These are phyloP conservation scores for Sarcophaga variegata DNA, from an alignment of 2,888 invertebrate genomes.

Conservation along the genomic window DNA sequence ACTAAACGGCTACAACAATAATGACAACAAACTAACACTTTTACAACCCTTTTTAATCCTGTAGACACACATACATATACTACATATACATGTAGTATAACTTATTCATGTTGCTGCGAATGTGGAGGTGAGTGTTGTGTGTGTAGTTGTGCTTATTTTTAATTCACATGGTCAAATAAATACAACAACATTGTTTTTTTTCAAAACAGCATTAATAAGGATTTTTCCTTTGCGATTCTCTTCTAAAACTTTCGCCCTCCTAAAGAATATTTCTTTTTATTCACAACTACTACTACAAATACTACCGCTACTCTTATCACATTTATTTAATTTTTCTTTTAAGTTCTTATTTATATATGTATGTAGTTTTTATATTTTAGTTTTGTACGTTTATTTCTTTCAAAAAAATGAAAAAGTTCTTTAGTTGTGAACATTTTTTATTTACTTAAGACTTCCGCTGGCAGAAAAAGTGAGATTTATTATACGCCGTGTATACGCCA, in stretches of 20 bases:
- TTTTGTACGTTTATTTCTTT: not conserved
- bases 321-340: slow-evolving; percentile 17
- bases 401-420: slow-evolving; percentile 4
- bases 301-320: not conserved
- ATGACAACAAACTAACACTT: slow-evolving; percentile 39
- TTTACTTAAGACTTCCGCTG: slow-evolving; percentile 67
- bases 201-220: slow-evolving; percentile 56
- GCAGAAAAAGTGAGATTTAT: slow-evolving; percentile 62
- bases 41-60: slow-evolving; percentile 46
- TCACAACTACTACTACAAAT: not conserved
- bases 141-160: slow-evolving; percentile 30
- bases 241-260: not conserved
- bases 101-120: too few relatives aligned
- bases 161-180: slow-evolving; percentile 54
- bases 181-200: slow-evolving; percentile 36
- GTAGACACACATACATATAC: not conserved
- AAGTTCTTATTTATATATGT: slow-evolving; percentile 12
- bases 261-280: not conserved
- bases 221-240: slow-evolving; percentile 25
- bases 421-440: slow-evolving; percentile 64
- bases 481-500: slow-evolving; percentile 56
- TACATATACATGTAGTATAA: not conserved
- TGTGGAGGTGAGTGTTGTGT: not conserved
- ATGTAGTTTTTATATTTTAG: slow-evolving; percentile 50
- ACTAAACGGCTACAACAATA: not conserved